A percentile compares a stretch with the other conserved stretches of the same genome.
Conservation (phyloP, 2,888 invertebrate species). For the Andrena flavipes region DNA sequence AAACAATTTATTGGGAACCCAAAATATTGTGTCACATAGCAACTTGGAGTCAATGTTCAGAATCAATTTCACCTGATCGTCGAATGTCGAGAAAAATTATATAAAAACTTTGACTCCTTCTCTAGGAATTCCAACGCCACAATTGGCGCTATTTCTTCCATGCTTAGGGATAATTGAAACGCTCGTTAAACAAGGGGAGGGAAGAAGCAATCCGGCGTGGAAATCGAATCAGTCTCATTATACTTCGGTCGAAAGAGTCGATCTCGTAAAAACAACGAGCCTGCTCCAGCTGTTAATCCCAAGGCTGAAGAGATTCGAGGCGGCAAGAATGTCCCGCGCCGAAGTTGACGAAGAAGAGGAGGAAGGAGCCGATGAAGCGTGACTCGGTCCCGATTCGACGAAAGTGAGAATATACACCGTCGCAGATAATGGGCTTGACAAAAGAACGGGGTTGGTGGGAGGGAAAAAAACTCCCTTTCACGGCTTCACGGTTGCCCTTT, state of each 20-base stretch:
- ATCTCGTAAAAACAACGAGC: slow-evolving; percentile 39
- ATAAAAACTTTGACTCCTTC: too few species aligned
- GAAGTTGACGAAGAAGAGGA: slow-evolving; percentile 37
- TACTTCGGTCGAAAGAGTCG: not conserved
- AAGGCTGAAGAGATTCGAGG: slow-evolving; percentile 21
- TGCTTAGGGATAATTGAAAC: slow-evolving; percentile 8
- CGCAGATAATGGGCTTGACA: slow-evolving; percentile 60
- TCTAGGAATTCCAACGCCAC: too few species aligned
- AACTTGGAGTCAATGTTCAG: too few species aligned
- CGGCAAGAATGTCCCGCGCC: slow-evolving; percentile 41
- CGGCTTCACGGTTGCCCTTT: slow-evolving; percentile 54
- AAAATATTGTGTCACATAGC: too few species aligned
- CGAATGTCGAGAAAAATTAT: too few species aligned
- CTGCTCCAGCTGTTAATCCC: slow-evolving; percentile 13
- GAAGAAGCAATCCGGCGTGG: not conserved
- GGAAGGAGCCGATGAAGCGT: slow-evolving; percentile 61
- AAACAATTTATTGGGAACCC: too few species aligned
- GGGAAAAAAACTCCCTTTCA: slow-evolving; percentile 46
- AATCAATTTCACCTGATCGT: too few species aligned
- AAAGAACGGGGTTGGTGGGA: slow-evolving; percentile 36
- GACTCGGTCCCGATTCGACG: slow-evolving; percentile 61
- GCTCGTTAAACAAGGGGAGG: not conserved
- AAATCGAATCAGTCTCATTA: slow-evolving; percentile 29
- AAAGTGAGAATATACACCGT: slow-evolving; percentile 66
- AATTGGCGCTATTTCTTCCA: not conserved